These are phyloP conservation scores for Drosophila affinis DNA, from an alignment of 2,888 invertebrate species.

Conservation along the genomic window DNA sequence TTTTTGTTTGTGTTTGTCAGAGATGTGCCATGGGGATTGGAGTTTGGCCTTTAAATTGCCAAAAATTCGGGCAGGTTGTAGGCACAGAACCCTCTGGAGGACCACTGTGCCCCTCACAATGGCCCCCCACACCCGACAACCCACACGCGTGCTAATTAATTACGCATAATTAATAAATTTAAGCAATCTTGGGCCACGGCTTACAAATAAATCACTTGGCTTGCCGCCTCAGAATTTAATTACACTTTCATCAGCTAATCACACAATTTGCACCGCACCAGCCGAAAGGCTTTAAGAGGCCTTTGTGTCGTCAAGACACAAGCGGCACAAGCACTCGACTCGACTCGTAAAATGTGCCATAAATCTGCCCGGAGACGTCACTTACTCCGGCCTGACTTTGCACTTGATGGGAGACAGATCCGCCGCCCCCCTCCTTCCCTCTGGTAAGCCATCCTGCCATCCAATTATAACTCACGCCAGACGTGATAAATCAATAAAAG, in stretches of 20 bases:
- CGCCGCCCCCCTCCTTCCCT: not conserved
- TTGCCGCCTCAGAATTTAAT: slow-evolving; percentile 45
- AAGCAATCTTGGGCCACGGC: slow-evolving; percentile 49
- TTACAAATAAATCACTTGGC: slow-evolving; percentile 60
- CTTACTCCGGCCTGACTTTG: slow-evolving; percentile 38
- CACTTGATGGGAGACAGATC: slow-evolving; percentile 43
- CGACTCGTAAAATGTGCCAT: slow-evolving; percentile 51
- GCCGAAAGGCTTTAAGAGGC: slow-evolving; percentile 28
- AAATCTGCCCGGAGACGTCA: slow-evolving; percentile 56
- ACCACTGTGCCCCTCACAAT: not conserved
- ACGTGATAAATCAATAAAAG: slow-evolving; percentile 74
- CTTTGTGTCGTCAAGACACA: slow-evolving; percentile 3
- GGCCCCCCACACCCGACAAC: not conserved
- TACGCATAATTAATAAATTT: slow-evolving; percentile 67
- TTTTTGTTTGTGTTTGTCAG: not conserved
- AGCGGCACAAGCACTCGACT: slow-evolving; percentile 2
- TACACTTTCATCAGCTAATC: slow-evolving; percentile 58
- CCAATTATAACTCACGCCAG: slow-evolving; percentile 67
- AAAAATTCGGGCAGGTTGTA: slow-evolving; percentile 2
- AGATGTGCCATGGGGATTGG: not conserved
- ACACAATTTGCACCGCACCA: slow-evolving; percentile 60
- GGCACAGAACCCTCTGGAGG: not conserved
- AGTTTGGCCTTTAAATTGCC: slow-evolving; percentile 37
- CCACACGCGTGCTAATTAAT: slow-evolving; percentile 49
- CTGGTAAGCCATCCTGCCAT: slow-evolving; percentile 11